phyloP scores from a whole-genome alignment of 1,140 invertebrate species.

The Oryzaephilus surinamensis region DNA sequence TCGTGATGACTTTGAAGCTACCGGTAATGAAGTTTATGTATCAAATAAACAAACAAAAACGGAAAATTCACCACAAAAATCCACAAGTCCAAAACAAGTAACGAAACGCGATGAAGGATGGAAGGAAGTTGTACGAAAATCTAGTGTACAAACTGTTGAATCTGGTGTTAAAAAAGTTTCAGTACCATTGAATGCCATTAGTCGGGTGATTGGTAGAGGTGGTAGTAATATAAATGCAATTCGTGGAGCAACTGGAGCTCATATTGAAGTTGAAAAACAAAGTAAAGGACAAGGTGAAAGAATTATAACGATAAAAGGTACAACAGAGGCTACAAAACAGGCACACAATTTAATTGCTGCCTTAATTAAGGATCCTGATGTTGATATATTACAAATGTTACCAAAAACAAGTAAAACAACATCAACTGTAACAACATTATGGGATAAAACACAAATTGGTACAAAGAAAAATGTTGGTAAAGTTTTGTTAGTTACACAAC shows the following conservation, averaged over 20 bases:
- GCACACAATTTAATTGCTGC: constrained; percentile 77
- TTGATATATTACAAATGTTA: constrained; percentile 77
- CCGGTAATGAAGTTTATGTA: constrained; percentile 49
- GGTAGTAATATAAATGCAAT: constrained; percentile 97
- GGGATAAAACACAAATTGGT: constrained; percentile 45
- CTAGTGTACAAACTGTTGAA: constrained; percentile 41
- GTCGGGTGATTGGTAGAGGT: constrained; percentile 87
- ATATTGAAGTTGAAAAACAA: constrained; percentile 97
- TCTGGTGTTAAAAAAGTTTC: constrained; percentile 70
- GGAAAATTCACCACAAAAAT: constrained; percentile 7
- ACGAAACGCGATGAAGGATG: constrained; percentile 83
- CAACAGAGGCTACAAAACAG: constrained; percentile 82
- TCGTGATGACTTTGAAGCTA: constrained; percentile 57
- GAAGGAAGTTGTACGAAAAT: constrained; percentile 92
- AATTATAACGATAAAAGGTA: constrained; percentile 89
- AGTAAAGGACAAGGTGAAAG: constrained; percentile 87
- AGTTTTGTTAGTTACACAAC: constrained; percentile 12
- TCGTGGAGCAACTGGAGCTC: constrained; percentile 83
- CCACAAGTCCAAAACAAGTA: constrained; percentile 59
- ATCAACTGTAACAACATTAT: constrained; percentile 40
- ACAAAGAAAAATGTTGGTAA: constrained; percentile 33
- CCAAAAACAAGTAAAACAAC: constrained; percentile 51
- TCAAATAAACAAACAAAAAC: constrained; percentile 18
- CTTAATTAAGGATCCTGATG: constrained; percentile 86
- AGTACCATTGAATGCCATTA: constrained; percentile 89